Conservation (phyloP, 2,113 vertebrate genomes). For the Typhlomys cinereus region DNA sequence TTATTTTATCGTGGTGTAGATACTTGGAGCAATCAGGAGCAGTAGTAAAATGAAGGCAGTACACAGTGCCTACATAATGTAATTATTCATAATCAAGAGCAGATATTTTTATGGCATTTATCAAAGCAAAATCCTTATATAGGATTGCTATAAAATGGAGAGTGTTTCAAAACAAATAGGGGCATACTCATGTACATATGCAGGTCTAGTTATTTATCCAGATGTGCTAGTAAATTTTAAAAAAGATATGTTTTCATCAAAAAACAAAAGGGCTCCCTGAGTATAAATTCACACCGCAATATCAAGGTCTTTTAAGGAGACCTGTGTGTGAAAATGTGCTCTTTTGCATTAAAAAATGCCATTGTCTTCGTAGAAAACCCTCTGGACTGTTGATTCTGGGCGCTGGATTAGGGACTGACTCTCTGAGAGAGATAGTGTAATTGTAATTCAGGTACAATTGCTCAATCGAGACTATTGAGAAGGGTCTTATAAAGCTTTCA, state of each 20-base stretch:
- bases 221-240: conserved; percentile 82
- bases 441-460: conserved; percentile 39
- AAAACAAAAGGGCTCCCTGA: conserved; percentile 78
- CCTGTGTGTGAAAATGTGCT: conserved; percentile 75
- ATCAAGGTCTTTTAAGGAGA: conserved; percentile 80
- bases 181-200: conserved; percentile 83
- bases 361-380: conserved; percentile 41
- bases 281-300: conserved; percentile 78
- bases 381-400: conserved; percentile 55
- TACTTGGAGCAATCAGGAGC: conserved; percentile 89
- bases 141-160: conserved; percentile 88
- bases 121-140: conserved; percentile 91
- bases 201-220: conserved; percentile 84
- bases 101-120: conserved; percentile 92
- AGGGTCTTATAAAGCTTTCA: conserved; percentile 62
- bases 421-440: conserved; percentile 54
- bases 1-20: conserved; percentile 85
- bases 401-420: conserved; percentile 65
- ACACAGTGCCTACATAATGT: conserved; percentile 90
- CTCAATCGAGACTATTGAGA: conserved; percentile 58
- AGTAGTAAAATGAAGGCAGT: conserved; percentile 90
- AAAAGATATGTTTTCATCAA: conserved; percentile 80
- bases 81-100: conserved; percentile 93
- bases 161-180: conserved; percentile 84
- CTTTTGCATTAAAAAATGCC: conserved; percentile 62